Evolutionary conservation across 2,888 invertebrate genomes (phyloP).

Genomic region (Chirona hameri): DNA sequence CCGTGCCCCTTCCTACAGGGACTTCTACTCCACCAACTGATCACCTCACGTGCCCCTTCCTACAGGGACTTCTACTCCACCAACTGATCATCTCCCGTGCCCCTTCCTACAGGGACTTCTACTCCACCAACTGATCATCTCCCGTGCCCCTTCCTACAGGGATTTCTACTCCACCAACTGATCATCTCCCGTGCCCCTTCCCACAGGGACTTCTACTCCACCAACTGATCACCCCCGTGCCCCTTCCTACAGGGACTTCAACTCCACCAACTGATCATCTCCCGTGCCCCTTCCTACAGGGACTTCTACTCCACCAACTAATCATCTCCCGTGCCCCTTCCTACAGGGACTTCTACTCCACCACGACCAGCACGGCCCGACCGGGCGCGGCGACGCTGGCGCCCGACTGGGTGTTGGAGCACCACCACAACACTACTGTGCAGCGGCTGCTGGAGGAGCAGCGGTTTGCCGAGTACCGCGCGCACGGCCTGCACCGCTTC

Average conservation of each 20-base stretch:
- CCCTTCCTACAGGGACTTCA: neutral
- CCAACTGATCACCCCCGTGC: neutral
- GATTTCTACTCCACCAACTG: neutral
- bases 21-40: neutral
- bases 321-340: too few species aligned
- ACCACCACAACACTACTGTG: slow-evolving; percentile 59
- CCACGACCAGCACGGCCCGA: neutral
- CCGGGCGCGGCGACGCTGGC: slow-evolving; percentile 72
- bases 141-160: neutral
- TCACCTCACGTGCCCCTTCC: neutral
- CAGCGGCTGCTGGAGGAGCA: slow-evolving; percentile 32
- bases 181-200: too few species aligned
- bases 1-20: neutral
- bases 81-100: too few species aligned
- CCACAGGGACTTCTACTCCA: neutral
- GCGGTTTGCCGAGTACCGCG: slow-evolving; percentile 37
- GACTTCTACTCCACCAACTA: neutral
- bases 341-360: neutral
- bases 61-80: neutral
- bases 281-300: neutral
- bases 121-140: neutral
- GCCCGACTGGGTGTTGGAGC: slow-evolving; percentile 62
- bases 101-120: neutral
- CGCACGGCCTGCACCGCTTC: slow-evolving; percentile 38
- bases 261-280: neutral